Conservation (phyloP, 2,888 invertebrate genomes). For the Cyaniris semiargus region DNA sequence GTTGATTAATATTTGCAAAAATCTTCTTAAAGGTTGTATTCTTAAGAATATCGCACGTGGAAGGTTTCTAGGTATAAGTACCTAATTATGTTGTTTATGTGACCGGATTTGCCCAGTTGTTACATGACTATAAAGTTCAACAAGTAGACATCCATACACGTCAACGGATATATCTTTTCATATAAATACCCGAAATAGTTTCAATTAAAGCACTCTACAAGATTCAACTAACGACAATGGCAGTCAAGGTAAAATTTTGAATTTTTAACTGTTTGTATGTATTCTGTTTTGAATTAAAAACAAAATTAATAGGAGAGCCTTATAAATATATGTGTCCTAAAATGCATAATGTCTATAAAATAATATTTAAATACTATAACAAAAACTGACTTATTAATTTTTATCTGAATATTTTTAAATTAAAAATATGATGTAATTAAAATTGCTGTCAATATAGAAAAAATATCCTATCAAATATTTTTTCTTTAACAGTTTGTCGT, state of each 20-base stretch:
- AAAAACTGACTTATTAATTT: no score
- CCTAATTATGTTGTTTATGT: conserved; percentile 11
- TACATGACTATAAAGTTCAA: conserved; percentile 37
- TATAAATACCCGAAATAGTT: conserved; percentile 5
- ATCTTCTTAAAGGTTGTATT: neutral
- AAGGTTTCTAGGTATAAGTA: neutral
- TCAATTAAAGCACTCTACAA: neutral
- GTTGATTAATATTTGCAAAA: neutral
- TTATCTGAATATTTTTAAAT: no score
- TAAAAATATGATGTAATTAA: no score
- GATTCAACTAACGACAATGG: conserved; percentile 49
- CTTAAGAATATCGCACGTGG: conserved; percentile 3
- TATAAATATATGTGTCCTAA: no score
- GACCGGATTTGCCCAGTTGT: neutral
- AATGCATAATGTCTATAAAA: no score
- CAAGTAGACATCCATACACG: conserved; percentile 30
- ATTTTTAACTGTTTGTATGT: no score
- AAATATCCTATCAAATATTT: conserved; percentile 31
- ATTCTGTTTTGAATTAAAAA: neutral
- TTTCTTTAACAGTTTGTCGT: conserved; percentile 63
- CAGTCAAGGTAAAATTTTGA: conserved; percentile 54
- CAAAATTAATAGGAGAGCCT: neutral
- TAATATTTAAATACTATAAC: no score
- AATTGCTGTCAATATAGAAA: no score
- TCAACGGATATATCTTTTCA: conserved; percentile 3